A percentile compares a stretch with the other conserved stretches of the same genome.
phyloP scores from a whole-genome alignment of 2,113 vertebrate genomes.

The Brachyhypopomus gauderio region DNA sequence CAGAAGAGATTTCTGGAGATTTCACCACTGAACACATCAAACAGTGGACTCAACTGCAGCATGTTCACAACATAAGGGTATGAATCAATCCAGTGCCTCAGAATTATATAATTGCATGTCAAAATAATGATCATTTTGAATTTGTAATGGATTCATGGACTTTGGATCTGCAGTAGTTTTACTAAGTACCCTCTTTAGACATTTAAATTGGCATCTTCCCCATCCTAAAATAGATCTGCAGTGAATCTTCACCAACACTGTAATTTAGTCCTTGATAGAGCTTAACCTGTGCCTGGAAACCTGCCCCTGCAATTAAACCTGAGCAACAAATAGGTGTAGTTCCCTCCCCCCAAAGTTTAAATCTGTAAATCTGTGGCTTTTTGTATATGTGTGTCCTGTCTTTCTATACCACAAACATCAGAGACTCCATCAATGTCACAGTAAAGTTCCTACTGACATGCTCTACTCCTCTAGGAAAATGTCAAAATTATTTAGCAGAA shows the following conservation, averaged over 20 bases:
- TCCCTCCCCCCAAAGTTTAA: not conserved
- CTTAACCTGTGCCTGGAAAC: constrained; percentile 21
- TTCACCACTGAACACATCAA: no score
- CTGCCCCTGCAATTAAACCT: constrained; percentile 23
- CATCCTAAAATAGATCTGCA: not conserved
- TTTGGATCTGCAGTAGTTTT: not conserved
- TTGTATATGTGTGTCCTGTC: not conserved
- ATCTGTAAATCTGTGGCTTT: not conserved
- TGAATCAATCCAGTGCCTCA: no score
- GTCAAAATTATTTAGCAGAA: not conserved
- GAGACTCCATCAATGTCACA: no score
- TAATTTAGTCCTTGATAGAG: constrained; percentile 30
- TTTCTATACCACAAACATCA: no score
- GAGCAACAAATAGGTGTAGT: constrained; percentile 31
- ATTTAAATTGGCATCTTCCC: not conserved
- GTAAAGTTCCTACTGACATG: no score
- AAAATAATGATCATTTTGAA: not conserved
- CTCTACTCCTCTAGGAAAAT: not conserved
- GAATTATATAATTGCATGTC: not conserved
- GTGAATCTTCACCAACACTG: not conserved
- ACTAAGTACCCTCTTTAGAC: not conserved
- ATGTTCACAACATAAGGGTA: no score
- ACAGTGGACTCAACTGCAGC: no score
- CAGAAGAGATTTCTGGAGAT: no score
- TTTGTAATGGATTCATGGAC: not conserved